Evolutionary conservation across 2,113 vertebrate species (phyloP).

Genomic region (Varanus komodoensis): DNA sequence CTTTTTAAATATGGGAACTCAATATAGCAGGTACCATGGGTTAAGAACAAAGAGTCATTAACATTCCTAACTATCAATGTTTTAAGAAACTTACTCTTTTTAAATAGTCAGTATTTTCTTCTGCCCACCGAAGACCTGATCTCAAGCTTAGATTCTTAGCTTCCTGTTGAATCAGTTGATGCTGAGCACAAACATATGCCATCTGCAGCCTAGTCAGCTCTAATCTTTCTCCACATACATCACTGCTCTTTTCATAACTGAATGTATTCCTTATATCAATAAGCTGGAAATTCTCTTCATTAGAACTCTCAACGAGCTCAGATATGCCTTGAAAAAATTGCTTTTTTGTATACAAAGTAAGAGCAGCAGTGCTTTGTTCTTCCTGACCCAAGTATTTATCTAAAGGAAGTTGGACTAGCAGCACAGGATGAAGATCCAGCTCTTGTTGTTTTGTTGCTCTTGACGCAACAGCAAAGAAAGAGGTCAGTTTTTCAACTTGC

Average conservation of each 20-base stretch:
- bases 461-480: constrained; percentile 71
- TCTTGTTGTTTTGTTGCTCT: constrained; percentile 49
- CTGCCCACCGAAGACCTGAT: constrained; percentile 80
- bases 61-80: neutral
- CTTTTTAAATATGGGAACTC: neutral
- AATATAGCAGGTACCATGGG: neutral
- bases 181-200: constrained; percentile 82
- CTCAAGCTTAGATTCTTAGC: constrained; percentile 80
- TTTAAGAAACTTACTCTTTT: constrained; percentile 65
- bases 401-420: constrained; percentile 85
- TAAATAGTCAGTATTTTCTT: constrained; percentile 72
- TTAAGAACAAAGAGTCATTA: neutral
- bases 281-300: constrained; percentile 79
- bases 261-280: constrained; percentile 74
- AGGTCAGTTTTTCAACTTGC: constrained; percentile 75
- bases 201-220: constrained; percentile 87
- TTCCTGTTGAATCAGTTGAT: constrained; percentile 82
- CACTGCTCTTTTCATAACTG: constrained; percentile 52
- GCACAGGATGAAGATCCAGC: constrained; percentile 48
- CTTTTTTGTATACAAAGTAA: constrained; percentile 79
- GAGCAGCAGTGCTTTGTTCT: constrained; percentile 84
- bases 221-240: constrained; percentile 65
- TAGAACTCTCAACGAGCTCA: constrained; percentile 81
- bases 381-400: constrained; percentile 86
- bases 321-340: constrained; percentile 80